A percentile compares a stretch with the other conserved stretches of the same genome.
These are phyloP conservation scores for Pachydiplax longipennis DNA, from an alignment of 2,888 invertebrate genomes.

Conservation along the genomic window DNA sequence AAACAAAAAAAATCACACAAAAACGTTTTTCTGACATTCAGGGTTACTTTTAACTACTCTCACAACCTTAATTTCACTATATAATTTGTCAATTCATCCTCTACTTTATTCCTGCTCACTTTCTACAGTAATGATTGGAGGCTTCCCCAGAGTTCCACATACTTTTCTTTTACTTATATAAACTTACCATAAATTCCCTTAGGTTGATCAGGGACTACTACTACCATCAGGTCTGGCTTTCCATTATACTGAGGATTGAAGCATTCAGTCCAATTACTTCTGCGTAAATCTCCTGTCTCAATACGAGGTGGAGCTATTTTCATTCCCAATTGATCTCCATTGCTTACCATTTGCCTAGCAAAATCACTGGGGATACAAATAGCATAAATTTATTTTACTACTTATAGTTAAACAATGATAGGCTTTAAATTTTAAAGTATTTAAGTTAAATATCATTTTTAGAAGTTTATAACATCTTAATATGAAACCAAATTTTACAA, in stretches of 20 bases:
- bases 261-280: slow-evolving; percentile 44
- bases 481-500: too few relatives aligned
- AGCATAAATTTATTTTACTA: not conserved
- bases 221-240: slow-evolving; percentile 51
- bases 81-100: too few relatives aligned
- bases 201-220: slow-evolving; percentile 63
- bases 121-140: too few relatives aligned
- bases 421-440: not conserved
- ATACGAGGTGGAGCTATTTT: slow-evolving; percentile 49
- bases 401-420: not conserved
- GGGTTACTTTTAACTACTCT: too few relatives aligned
- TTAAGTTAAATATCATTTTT: too few relatives aligned
- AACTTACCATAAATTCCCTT: slow-evolving; percentile 62
- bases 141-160: too few relatives aligned
- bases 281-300: not conserved
- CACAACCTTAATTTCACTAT: too few relatives aligned
- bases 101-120: too few relatives aligned
- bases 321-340: slow-evolving; percentile 55
- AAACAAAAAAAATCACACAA: too few relatives aligned
- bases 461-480: too few relatives aligned
- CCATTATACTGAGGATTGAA: not conserved
- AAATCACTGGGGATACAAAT: not conserved
- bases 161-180: too few relatives aligned
- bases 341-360: not conserved
- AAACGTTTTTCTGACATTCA: too few relatives aligned